Evolutionary conservation across 2,888 invertebrate species (phyloP).

Genomic region (Eledona agricola): DNA sequence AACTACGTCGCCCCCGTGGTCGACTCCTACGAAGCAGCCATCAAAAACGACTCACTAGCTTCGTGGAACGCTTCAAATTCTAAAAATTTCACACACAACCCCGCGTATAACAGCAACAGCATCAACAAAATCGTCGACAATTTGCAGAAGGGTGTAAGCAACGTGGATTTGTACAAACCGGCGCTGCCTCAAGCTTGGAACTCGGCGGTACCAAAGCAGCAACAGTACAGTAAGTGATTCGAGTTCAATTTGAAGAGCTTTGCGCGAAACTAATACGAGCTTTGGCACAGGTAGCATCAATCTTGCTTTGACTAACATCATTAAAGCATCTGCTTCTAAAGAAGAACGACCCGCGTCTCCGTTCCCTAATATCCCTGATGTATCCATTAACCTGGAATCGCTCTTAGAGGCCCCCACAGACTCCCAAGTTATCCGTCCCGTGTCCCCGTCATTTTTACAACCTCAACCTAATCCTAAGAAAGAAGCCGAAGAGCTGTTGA

Average conservation of each 20-base stretch:
- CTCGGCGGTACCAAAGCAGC: constrained; percentile 47
- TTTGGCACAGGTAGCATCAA: constrained; percentile 52
- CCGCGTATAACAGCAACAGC: constrained; percentile 61
- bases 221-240: constrained; percentile 58
- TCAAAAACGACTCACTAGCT: constrained; percentile 52
- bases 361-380: constrained; percentile 53
- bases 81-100: constrained; percentile 55
- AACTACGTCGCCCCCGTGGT: constrained; percentile 58
- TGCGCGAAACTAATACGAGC: constrained; percentile 24
- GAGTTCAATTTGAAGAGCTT: constrained; percentile 8
- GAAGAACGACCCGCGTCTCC: constrained; percentile 47
- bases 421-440: constrained; percentile 38
- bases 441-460: constrained; percentile 44
- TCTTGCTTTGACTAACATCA: constrained; percentile 51
- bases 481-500: constrained; percentile 34
- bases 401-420: constrained; percentile 33
- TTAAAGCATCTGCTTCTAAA: constrained; percentile 37
- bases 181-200: constrained; percentile 65
- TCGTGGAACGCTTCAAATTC: constrained; percentile 51
- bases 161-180: constrained; percentile 63
- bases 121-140: constrained; percentile 61
- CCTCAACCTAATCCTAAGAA: constrained; percentile 41
- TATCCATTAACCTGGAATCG: constrained; percentile 46
- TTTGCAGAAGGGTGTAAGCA: constrained; percentile 56
- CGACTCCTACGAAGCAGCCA: constrained; percentile 59